Conservation (phyloP, 2,888 invertebrate species). For the Rotaria magnacalcarata region DNA sequence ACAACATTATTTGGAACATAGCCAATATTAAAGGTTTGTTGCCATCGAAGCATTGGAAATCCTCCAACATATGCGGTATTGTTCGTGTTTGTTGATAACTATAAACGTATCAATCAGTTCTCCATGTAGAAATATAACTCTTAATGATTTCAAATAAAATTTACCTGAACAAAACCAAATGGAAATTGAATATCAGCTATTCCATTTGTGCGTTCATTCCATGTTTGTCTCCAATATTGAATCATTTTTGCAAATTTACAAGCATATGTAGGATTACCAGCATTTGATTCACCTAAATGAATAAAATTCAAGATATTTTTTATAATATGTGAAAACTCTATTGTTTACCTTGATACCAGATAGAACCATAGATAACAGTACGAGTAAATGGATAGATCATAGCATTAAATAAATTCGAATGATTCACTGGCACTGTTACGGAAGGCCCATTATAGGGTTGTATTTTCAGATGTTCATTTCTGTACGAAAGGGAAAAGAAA, state of each 20-base stretch:
- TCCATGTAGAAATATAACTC: not conserved
- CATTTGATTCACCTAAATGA: constrained; percentile 51
- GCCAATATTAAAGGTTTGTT: constrained; percentile 53
- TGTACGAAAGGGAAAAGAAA: too few species aligned
- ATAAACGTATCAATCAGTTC: constrained; percentile 1
- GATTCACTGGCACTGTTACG: not conserved
- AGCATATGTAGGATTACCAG: constrained; percentile 49
- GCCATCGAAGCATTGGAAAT: constrained; percentile 54
- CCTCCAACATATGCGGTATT: constrained; percentile 46
- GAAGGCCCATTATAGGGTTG: too few species aligned
- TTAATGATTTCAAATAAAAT: not conserved
- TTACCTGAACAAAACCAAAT: constrained; percentile 55
- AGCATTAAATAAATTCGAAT: constrained; percentile 53
- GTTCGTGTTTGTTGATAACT: not conserved
- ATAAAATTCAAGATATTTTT: not conserved
- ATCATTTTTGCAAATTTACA: constrained; percentile 54
- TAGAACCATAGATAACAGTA: constrained; percentile 53
- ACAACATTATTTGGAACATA: constrained; percentile 52
- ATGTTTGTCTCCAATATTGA: constrained; percentile 52
- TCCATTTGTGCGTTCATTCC: constrained; percentile 48
- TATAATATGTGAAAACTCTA: not conserved
- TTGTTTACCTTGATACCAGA: constrained; percentile 55
- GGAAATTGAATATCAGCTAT: constrained; percentile 50
- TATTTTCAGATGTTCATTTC: too few species aligned
- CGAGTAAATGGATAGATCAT: constrained; percentile 55